These are phyloP conservation scores for Acrobasis repandana DNA, from an alignment of 2,888 invertebrate species.

Conservation along the genomic window DNA sequence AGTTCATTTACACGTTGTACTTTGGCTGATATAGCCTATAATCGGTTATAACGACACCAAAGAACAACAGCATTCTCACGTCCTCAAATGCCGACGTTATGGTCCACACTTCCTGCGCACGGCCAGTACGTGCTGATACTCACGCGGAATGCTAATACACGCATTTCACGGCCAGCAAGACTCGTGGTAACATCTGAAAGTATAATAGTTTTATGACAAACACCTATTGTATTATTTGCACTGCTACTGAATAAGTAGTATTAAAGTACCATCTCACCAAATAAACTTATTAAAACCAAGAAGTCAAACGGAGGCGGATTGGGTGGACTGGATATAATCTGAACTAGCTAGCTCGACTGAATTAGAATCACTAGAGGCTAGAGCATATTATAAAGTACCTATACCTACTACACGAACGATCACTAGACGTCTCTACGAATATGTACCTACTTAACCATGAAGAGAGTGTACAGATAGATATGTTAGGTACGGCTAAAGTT, in stretches of 20 bases:
- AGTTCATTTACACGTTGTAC: too few relatives aligned
- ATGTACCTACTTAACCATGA: too few relatives aligned
- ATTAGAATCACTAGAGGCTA: too few relatives aligned
- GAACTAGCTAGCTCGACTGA: too few relatives aligned
- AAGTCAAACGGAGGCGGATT: not conserved
- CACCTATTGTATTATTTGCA: not conserved
- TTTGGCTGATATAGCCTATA: not conserved
- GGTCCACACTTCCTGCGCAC: constrained; percentile 58
- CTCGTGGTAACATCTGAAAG: constrained; percentile 10
- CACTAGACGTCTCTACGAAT: too few relatives aligned
- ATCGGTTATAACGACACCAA: not conserved
- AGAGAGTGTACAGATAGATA: too few relatives aligned
- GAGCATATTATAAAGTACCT: too few relatives aligned
- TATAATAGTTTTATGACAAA: constrained; percentile 22
- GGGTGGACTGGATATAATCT: not conserved
- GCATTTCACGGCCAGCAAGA: constrained; percentile 3
- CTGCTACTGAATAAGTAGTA: not conserved
- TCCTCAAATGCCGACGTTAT: constrained; percentile 34
- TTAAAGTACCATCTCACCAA: not conserved
- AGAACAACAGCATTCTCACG: constrained; percentile 5
- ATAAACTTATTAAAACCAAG: not conserved
- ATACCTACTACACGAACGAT: too few relatives aligned
- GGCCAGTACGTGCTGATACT: constrained; percentile 39
- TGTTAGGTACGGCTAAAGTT: too few relatives aligned
- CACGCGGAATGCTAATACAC: constrained; percentile 53